These are phyloP conservation scores for Gadopsis bispinosus DNA, from an alignment of 2,797 vertebrate species.

Conservation along the genomic window DNA sequence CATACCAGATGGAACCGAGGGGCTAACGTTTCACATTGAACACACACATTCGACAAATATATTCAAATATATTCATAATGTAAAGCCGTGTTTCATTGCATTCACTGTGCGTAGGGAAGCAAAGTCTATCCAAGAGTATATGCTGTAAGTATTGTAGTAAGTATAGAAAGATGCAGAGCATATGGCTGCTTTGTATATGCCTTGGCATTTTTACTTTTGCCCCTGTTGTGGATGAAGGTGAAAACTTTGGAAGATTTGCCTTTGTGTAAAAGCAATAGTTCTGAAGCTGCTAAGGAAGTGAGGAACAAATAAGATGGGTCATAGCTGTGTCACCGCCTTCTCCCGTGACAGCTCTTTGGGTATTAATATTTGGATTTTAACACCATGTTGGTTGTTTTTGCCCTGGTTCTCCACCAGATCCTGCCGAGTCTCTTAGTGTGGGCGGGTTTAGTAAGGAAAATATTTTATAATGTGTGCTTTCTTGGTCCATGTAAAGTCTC, in stretches of 20 bases:
- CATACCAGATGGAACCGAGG: constrained; percentile 39
- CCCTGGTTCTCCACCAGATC: too few species aligned
- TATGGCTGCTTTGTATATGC: constrained; percentile 29
- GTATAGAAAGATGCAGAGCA: constrained; percentile 24
- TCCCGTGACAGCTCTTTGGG: neutral
- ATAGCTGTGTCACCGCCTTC: neutral
- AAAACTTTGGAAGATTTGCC: neutral
- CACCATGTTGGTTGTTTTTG: neutral
- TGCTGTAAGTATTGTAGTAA: too few species aligned
- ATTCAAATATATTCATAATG: constrained; percentile 59
- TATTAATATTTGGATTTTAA: constrained; percentile 11
- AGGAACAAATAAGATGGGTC: neutral
- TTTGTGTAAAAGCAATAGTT: neutral
- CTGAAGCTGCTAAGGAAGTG: neutral
- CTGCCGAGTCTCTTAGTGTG: neutral
- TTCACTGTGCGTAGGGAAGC: neutral
- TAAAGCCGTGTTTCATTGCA: constrained; percentile 10
- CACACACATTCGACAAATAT: constrained; percentile 38
- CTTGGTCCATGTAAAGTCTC: neutral
- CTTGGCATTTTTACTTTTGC: constrained; percentile 25
- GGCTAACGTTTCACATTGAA: constrained; percentile 32
- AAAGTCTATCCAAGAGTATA: constrained; percentile 27
- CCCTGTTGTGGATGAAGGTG: neutral
- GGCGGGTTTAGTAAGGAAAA: neutral
- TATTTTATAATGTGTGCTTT: neutral